Base-by-base conservation (phyloP, 2,888 invertebrate genomes). In the Argyresthia goedartella region DNA sequence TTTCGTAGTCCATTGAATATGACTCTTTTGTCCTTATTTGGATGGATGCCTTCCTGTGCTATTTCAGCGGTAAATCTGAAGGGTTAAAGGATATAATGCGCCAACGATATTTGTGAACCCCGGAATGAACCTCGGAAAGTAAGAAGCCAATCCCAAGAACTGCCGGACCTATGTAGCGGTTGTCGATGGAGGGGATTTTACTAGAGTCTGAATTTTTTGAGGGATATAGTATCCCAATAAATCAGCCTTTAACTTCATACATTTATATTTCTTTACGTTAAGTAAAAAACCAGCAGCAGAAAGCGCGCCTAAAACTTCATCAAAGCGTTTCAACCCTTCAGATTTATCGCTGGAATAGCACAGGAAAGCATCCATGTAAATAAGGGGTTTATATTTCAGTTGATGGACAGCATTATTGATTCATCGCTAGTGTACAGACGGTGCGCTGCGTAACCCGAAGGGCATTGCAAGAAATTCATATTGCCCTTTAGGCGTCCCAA, bases 391-490 rank as follows among this genome's bases (percentile, higher is more conserved):
- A 4, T n/a, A 8, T 1, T 53, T 8, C 1, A 55, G 15, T 1
- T 50, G 41, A 8, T 53, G 52, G 2, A 59, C 36, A 0, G 59
- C 59, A 0, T 54, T 57, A 9, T 44, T 55, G 11, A 59, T 54
- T 3, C 55, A 54, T 1, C 57, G 33, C 47, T 60, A 59, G 36
- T 47, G 59, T 0, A 58, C 57, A 0, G 56, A 51, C 0, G 48
- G 41, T 1, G 57, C 57, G 49, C 57, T 59, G 7, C 53, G 36
- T 0, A 57, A 33, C 1, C 59, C 57, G 50, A 59, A 57, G 0
- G 59, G 59, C 59, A 59, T 59, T 4, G 55, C 34, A 0, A 56
- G 2, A 15, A 44, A 58, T 35, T 59, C 59, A 10, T 14, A 57
- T 4, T 54, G 55, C 0, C 54, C 58, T 6, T 57, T 56, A 0